Base-by-base conservation (phyloP, 2,888 invertebrate genomes). In the Tachystola acroxantha region DNA sequence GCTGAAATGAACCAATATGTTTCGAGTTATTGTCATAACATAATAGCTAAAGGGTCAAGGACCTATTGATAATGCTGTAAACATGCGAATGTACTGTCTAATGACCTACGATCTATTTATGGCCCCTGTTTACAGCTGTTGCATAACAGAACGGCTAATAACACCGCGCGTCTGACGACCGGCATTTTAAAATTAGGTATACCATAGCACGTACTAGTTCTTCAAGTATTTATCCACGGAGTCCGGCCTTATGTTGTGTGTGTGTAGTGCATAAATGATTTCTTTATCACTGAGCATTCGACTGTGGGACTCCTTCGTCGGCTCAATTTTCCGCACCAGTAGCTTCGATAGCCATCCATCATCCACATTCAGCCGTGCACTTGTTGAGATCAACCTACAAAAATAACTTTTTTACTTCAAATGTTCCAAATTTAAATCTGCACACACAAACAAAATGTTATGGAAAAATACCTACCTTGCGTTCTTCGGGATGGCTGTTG, bases 261-360 rank as follows among this genome's bases (percentile, higher is more conserved):
- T 98, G 72, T 97, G 96, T 41, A 99, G 89, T 46, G 98, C 96
- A 81, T 96, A 99, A 59, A 99, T 94, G 39, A 94, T 91, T 81
- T 98, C 98, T 80, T 98, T 98, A 80, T 97, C 96, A 60, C 98
- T 96, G 32, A 99, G 90, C 93, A 98, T 95, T 47, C 97, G 93
- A 63, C 98, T 98, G 79, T 99, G 99, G 2, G 98, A 94, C 72
- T 97, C 97, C 76, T 96, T 97, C 1, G 96, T 96, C 3, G 97
- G 96, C 69, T 97, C 96, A 66, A 97, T 96, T 73, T 93, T 95
- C 44, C 96, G 90, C 28, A 97, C 96, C 58, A 96, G 86, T 46
- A 97, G 82, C 76, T 96, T 97, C 50, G 94, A 95, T 39, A 97
- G 85, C 96, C 96, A 97, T 53, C 95, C 93, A 82, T 95, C 95